These are phyloP conservation scores for Drosophila jambulina DNA, from an alignment of 1,140 invertebrate genomes.

Conservation along the genomic window DNA sequence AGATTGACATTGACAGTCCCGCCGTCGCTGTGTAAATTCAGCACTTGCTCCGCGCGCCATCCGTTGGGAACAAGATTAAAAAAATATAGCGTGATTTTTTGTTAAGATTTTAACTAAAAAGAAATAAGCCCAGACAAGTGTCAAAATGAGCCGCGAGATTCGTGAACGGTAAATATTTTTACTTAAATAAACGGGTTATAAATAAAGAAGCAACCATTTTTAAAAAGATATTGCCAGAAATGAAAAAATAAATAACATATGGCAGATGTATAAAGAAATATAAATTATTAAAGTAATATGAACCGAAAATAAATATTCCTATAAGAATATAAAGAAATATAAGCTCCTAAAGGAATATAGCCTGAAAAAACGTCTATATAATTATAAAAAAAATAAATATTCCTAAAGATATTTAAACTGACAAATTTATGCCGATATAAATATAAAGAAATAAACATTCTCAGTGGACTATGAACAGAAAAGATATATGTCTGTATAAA, in stretches of 20 bases:
- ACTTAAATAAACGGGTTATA: not conserved
- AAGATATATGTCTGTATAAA: too few species aligned
- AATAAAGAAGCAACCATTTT: not conserved
- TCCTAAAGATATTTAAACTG: too few species aligned
- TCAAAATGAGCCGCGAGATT: conserved; percentile 52
- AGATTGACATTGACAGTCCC: conserved; percentile 77
- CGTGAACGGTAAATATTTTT: conserved; percentile 54
- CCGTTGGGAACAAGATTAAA: not conserved
- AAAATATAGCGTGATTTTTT: not conserved
- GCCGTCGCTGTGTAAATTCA: conserved; percentile 33
- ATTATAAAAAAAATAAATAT: not conserved
- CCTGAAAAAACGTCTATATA: too few species aligned
- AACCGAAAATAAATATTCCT: not conserved
- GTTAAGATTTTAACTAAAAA: not conserved
- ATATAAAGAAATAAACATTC: too few species aligned
- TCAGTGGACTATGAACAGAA: too few species aligned
- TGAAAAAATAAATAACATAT: not conserved
- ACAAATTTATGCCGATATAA: too few species aligned
- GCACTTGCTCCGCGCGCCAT: conserved; percentile 8
- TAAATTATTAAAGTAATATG: not conserved
- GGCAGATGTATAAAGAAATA: not conserved
- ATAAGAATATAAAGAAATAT: too few species aligned
- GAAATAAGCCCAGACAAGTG: conserved; percentile 15
- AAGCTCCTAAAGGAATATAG: too few species aligned
- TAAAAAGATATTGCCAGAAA: not conserved